These are phyloP conservation scores for Cranoglanis bouderius DNA, from an alignment of 2,113 vertebrate species.

Conservation along the genomic window DNA sequence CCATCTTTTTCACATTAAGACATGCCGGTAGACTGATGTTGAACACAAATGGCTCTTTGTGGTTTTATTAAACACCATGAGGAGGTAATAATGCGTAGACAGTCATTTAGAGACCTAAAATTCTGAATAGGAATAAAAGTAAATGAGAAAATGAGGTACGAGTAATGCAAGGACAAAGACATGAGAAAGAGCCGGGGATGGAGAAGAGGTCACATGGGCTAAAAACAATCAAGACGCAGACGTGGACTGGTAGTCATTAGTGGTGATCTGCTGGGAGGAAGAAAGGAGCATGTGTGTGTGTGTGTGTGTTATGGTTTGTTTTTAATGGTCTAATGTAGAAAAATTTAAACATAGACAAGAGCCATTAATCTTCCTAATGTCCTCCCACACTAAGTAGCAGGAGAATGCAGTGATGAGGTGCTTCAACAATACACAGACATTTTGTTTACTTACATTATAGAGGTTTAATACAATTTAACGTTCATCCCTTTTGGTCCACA, in stretches of 20 bases:
- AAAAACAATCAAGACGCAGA: conserved; percentile 7
- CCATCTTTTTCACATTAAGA: neutral
- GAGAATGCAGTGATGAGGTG: conserved; percentile 1
- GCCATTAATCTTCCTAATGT: neutral
- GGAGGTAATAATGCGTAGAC: neutral
- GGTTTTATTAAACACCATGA: neutral
- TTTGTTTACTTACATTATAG: conserved; percentile 6
- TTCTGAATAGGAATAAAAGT: neutral
- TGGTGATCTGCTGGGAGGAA: conserved; percentile 29
- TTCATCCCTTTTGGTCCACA: neutral
- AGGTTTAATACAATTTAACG: neutral
- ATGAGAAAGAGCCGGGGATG: neutral
- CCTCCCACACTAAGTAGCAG: conserved; percentile 23
- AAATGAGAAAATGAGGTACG: neutral
- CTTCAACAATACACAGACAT: neutral
- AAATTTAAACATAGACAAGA: neutral
- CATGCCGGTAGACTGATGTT: neutral
- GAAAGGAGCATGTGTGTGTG: conserved; percentile 19
- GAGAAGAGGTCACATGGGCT: neutral
- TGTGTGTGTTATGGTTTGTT: conserved; percentile 55
- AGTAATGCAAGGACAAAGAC: neutral
- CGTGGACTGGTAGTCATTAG: conserved; percentile 59
- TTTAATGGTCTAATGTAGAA: conserved; percentile 27
- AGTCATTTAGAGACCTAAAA: neutral
- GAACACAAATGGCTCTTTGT: neutral